Conservation (phyloP, 1,140 invertebrate genomes). For the Drosophila oshimai region DNA sequence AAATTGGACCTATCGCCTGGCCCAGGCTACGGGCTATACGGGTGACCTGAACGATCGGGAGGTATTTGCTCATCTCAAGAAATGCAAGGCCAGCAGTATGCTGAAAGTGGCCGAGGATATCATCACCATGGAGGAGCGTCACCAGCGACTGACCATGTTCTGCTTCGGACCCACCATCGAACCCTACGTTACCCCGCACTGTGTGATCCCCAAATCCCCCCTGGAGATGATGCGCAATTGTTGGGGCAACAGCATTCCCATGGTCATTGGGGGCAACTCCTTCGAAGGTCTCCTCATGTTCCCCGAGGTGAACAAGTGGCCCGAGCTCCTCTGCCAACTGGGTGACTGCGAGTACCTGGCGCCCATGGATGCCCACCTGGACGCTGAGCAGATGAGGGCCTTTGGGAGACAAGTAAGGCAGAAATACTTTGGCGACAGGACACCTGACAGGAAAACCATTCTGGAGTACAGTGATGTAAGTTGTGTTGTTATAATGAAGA, state of each 20-base stretch:
- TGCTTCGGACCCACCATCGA: slow-evolving; percentile 81
- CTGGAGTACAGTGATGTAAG: slow-evolving; percentile 79
- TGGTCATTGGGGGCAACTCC: slow-evolving; percentile 82
- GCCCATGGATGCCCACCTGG: slow-evolving; percentile 61
- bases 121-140: slow-evolving; percentile 69
- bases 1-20: slow-evolving; percentile 75
- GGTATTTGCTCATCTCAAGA: slow-evolving; percentile 57
- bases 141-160: slow-evolving; percentile 66
- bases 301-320: slow-evolving; percentile 71
- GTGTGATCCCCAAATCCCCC: slow-evolving; percentile 74
- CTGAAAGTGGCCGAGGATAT: slow-evolving; percentile 79
- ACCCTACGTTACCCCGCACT: slow-evolving; percentile 59
- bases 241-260: slow-evolving; percentile 82
- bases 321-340: slow-evolving; percentile 55
- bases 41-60: slow-evolving; percentile 54
- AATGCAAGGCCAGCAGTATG: slow-evolving; percentile 84
- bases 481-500: no score
- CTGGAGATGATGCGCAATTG: slow-evolving; percentile 77
- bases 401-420: slow-evolving; percentile 52
- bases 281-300: slow-evolving; percentile 82
- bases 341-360: slow-evolving; percentile 64
- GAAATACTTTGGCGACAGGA: slow-evolving; percentile 64
- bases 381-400: slow-evolving; percentile 51
- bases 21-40: slow-evolving; percentile 67
- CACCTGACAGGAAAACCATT: slow-evolving; percentile 54